Evolutionary conservation across 2,797 vertebrate genomes (phyloP).

Genomic region (Glyptemys insculpta): DNA sequence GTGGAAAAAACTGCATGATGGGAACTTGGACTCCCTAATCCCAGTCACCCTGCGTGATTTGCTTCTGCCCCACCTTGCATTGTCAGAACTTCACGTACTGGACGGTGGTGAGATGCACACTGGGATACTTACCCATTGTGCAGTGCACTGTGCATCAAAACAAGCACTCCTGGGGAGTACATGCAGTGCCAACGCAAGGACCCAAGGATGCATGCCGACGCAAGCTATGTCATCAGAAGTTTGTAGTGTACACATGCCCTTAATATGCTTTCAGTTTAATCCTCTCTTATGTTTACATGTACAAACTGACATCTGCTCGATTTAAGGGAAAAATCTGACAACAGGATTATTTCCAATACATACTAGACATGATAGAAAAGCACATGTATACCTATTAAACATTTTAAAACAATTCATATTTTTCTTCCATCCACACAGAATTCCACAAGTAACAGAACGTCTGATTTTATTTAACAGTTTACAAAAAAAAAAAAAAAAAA

Average conservation of each 20-base stretch:
- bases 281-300: neutral
- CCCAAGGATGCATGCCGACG: neutral
- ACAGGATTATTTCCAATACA: neutral
- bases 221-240: neutral
- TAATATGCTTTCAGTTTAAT: neutral
- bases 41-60: neutral
- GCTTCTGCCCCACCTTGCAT: neutral
- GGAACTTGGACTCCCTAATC: neutral
- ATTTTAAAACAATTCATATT: neutral
- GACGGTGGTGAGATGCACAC: neutral
- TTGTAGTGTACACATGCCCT: neutral
- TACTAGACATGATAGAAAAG: neutral
- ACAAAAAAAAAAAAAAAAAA: neutral
- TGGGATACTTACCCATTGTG: neutral
- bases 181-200: neutral
- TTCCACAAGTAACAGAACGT: neutral
- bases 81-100: neutral
- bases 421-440: neutral
- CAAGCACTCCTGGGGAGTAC: neutral
- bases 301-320: neutral
- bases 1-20: neutral
- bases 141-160: neutral
- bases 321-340: neutral
- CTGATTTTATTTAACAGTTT: neutral
- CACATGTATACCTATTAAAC: neutral